Conservation (phyloP, 2,113 vertebrate species). For the Micromys minutus region DNA sequence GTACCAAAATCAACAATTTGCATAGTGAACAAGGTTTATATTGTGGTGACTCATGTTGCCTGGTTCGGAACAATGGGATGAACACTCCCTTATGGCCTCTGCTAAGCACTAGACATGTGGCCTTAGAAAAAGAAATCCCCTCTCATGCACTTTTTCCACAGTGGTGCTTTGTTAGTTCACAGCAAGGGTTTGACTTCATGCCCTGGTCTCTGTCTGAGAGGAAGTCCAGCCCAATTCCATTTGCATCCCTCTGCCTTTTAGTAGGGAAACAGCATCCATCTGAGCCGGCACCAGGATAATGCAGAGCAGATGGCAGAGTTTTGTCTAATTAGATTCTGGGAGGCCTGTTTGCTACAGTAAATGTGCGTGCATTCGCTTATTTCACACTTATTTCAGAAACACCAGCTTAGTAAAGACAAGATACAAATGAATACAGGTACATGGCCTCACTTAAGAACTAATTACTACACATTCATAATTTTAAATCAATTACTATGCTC, state of each 20-base stretch:
- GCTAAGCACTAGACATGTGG: conserved; percentile 91
- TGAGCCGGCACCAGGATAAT: conserved; percentile 86
- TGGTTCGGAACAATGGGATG: conserved; percentile 89
- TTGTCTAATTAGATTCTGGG: conserved; percentile 90
- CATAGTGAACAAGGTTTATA: conserved; percentile 87
- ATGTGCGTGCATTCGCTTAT: conserved; percentile 84
- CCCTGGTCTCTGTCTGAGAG: conserved; percentile 87
- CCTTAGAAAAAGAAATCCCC: conserved; percentile 89
- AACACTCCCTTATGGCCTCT: conserved; percentile 90
- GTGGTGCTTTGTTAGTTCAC: conserved; percentile 90
- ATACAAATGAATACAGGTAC: conserved; percentile 52
- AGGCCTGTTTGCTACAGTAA: conserved; percentile 83
- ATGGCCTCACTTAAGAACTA: conserved; percentile 55
- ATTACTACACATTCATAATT: conserved; percentile 66
- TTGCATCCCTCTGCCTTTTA: conserved; percentile 88
- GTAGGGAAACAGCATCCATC: conserved; percentile 84
- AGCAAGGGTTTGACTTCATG: conserved; percentile 91
- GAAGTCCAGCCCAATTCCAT: conserved; percentile 90
- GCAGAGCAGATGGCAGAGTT: conserved; percentile 90
- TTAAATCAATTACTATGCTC: conserved; percentile 68
- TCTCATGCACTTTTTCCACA: conserved; percentile 85
- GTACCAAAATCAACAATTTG: conserved; percentile 89
- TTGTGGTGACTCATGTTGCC: conserved; percentile 85
- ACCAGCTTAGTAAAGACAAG: conserved; percentile 81
- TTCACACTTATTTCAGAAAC: conserved; percentile 88